Conservation (phyloP, 2,113 vertebrate genomes). For the Platichthys flesus region DNA sequence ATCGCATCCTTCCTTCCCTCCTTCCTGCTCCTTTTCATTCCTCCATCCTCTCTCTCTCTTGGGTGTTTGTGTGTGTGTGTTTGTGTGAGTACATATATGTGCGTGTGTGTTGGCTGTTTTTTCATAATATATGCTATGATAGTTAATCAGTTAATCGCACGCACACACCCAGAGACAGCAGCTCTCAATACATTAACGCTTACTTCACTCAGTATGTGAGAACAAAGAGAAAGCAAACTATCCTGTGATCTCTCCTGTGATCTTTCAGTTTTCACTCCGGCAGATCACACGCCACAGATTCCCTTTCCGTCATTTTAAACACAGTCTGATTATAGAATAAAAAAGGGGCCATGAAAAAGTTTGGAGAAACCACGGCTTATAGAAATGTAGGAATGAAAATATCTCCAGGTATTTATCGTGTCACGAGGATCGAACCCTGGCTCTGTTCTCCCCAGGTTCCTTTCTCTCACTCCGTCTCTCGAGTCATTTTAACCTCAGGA, state of each 20-base stretch:
- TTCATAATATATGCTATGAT: no score
- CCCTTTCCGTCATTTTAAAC: neutral
- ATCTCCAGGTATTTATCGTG: no score
- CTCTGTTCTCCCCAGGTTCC: neutral
- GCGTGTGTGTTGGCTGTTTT: slow-evolving; percentile 3
- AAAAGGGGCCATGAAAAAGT: no score
- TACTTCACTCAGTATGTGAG: no score
- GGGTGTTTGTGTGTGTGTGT: slow-evolving; percentile 9
- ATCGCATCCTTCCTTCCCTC: slow-evolving; percentile 21
- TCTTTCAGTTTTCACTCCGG: neutral
- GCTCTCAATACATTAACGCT: slow-evolving; percentile 10
- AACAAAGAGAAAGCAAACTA: no score
- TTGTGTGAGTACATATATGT: slow-evolving; percentile 12
- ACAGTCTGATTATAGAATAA: no score
- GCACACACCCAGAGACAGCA: neutral
- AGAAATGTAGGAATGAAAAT: no score
- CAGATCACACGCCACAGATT: neutral
- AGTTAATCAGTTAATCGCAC: no score
- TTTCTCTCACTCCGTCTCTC: slow-evolving; percentile 3
- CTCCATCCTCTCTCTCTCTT: slow-evolving; percentile 10
- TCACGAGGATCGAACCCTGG: no score
- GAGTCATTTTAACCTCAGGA: slow-evolving; percentile 53
- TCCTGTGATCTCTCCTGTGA: neutral
- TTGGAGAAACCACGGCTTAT: no score
- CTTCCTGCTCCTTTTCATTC: slow-evolving; percentile 13